Evolutionary conservation across 2,113 vertebrate genomes (phyloP).

Genomic region (Hucho hucho): DNA sequence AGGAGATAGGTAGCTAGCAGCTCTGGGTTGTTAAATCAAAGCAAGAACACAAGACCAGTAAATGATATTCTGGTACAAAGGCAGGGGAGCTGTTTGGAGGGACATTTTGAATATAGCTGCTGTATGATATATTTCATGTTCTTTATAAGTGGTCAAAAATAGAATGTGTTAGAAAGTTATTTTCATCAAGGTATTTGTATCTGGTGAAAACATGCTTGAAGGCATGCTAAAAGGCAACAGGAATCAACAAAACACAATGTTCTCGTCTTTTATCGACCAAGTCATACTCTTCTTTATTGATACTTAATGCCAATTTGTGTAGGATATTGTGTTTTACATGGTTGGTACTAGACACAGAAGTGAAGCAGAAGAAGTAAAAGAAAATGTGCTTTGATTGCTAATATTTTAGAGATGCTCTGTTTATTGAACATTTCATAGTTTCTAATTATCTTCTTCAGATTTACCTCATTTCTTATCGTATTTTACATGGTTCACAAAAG

Average conservation of each 20-base stretch:
- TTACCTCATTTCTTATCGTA: background rate
- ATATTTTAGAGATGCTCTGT: background rate
- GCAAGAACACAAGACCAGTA: slow-evolving; percentile 30
- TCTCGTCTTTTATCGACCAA: background rate
- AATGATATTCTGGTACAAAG: slow-evolving; percentile 25
- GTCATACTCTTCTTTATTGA: no score
- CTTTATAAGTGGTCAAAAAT: background rate
- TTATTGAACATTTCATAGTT: background rate
- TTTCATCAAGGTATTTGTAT: no score
- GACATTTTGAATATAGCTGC: slow-evolving; percentile 26
- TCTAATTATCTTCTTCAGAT: background rate
- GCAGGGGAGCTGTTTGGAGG: slow-evolving; percentile 5
- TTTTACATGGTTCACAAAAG: background rate
- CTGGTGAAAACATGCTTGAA: no score
- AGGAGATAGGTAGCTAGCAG: slow-evolving; percentile 11
- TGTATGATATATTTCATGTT: background rate
- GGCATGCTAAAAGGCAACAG: no score
- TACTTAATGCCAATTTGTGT: no score
- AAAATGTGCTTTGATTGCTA: background rate
- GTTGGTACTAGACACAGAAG: no score
- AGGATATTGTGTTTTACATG: no score
- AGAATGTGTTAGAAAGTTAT: background rate
- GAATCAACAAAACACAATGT: no score
- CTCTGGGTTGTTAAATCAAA: slow-evolving; percentile 27
- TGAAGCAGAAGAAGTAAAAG: no score